These are phyloP conservation scores for Sycophila sp. DNA, from an alignment of 1,140 invertebrate genomes.

Conservation along the genomic window DNA sequence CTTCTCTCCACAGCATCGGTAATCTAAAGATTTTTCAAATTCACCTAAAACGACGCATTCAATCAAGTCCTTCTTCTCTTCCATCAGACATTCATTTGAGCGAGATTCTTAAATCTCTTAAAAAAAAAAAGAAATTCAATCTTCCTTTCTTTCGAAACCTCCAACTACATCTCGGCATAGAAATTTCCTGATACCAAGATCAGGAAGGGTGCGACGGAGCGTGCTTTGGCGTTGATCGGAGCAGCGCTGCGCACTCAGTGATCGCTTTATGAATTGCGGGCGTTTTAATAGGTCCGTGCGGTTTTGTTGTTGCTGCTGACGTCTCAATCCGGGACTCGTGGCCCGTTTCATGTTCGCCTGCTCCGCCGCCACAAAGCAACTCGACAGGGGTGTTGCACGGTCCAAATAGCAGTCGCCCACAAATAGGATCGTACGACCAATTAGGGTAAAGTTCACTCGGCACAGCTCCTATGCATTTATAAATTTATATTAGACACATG, in stretches of 20 bases:
- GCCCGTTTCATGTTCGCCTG: background rate
- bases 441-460: conserved; percentile 40
- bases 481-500: too few relatives aligned
- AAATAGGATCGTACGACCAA: conserved; percentile 41
- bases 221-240: conserved; percentile 23
- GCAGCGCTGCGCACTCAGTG: conserved; percentile 24
- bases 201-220: conserved; percentile 33
- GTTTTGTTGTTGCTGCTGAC: background rate
- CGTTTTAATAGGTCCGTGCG: too few relatives aligned
- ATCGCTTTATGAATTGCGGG: conserved; percentile 6
- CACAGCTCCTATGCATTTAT: conserved; percentile 38
- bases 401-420: conserved; percentile 41
- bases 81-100: too few relatives aligned
- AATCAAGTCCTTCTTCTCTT: too few relatives aligned
- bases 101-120: too few relatives aligned
- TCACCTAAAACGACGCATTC: too few relatives aligned
- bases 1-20: too few relatives aligned
- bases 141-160: background rate
- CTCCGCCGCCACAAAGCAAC: conserved; percentile 1
- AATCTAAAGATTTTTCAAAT: too few relatives aligned
- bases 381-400: conserved; percentile 7
- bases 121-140: background rate
- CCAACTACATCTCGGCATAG: too few relatives aligned
- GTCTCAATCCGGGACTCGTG: background rate
- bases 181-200: conserved; percentile 36